Evolutionary conservation across 2,797 vertebrate genomes (phyloP), one percentile per base, ranked within the genome.

Genomic region (Meriones psammophilus): DNA sequence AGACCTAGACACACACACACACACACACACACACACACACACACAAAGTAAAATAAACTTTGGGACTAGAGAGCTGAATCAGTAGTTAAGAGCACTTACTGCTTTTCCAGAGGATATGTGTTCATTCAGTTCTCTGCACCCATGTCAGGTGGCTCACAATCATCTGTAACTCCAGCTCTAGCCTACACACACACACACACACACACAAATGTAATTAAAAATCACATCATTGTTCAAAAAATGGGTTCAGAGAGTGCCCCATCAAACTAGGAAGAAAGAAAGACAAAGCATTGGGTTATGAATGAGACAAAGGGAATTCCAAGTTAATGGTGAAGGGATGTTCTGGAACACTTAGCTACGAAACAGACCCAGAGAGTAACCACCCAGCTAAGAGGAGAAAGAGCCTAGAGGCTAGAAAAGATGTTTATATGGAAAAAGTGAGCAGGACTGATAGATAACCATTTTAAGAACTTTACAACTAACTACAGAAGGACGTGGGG

Each of bases 401-500:
- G 8, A 28, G 28, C 42, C n/a, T 4, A 42, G 42, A 17, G 42
- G 54, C 69, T 86, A 42, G 91, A 91, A 89, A 58, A 28, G 18
- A 56, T 77, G 20, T 94, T 28, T 28, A 18, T 64, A 88, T 81
- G 68, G 39, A n/a, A 89, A 88, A 88, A 76, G 91, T 3, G 80
- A 83, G 64, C 2, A 42, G 5, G n/a, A 78, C 88, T 36, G 77
- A 78, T 26, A 58, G 30, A 50, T 39, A 54, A 54, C 56, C 33
- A 33, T 77, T 96, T 77, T 74, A 66, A 93, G 69, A 73, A 6
- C 60, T 94, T 97, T 94, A 78, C 56, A 93, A 33, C 18, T 26
- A 93, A 30, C 7, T 30, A 3, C 36, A 69, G 56, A 66, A 92
- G 79, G 42, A 85, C 62, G 77, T 58, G 56, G 83, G 69, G 68